A percentile compares a stretch with the other conserved stretches of the same genome.
phyloP scores from a whole-genome alignment of 2,888 invertebrate genomes.

The Cataglyphis altisquamis region DNA sequence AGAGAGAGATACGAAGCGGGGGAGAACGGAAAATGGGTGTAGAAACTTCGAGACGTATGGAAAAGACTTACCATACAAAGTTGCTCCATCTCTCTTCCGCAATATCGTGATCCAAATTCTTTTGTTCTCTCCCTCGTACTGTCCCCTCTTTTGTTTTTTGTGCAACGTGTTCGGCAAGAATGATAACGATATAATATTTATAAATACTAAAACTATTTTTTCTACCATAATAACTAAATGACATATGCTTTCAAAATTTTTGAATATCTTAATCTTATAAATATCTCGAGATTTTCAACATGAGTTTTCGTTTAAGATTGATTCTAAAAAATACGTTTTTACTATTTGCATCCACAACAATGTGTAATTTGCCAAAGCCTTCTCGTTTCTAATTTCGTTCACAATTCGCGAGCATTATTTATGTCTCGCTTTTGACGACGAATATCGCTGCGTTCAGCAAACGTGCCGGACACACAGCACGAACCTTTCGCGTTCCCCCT shows the following conservation, averaged over 20 bases:
- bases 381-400: background rate
- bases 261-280: background rate
- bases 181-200: background rate
- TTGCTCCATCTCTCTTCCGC: background rate
- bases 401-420: background rate
- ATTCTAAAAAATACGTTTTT: background rate
- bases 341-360: background rate
- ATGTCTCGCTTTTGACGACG: background rate
- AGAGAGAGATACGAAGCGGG: background rate
- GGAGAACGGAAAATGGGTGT: background rate
- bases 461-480: background rate
- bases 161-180: background rate
- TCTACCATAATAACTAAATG: background rate
- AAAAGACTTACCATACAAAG: slow-evolving; percentile 8
- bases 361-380: background rate
- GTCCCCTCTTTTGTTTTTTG: background rate
- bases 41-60: slow-evolving; percentile 1
- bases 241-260: background rate
- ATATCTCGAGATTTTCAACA: background rate
- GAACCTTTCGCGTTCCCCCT: background rate
- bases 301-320: background rate
- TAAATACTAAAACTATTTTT: background rate
- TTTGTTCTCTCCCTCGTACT: background rate
- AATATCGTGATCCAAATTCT: slow-evolving; percentile 2
- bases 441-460: background rate